Conservation (phyloP, 2,888 invertebrate species). For the Dasysyrphus tricinctus region DNA sequence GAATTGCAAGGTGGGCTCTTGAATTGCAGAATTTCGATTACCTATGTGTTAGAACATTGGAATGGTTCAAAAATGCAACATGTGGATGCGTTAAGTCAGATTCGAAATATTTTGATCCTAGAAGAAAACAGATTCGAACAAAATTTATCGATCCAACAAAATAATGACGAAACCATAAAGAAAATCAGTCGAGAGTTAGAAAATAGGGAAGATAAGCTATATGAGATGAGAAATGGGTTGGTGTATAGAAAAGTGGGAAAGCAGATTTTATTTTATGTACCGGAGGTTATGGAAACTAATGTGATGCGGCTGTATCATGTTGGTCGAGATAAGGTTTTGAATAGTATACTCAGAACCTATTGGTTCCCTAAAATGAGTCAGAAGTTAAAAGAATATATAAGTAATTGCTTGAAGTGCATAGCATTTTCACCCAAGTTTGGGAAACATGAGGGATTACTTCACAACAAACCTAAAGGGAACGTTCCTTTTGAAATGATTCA, state of each 20-base stretch:
- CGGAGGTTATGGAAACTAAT: no score
- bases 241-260: no score
- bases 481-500: no score
- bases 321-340: conserved; percentile 27
- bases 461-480: no score
- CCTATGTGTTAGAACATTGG: conserved; percentile 73
- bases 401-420: no score
- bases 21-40: conserved; percentile 72
- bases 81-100: conserved; percentile 51
- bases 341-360: conserved; percentile 30
- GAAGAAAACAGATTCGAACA: conserved; percentile 59
- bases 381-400: conserved; percentile 19
- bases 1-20: conserved; percentile 75
- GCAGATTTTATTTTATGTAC: no score
- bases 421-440: no score
- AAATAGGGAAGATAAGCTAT: no score
- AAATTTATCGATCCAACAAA: no score
- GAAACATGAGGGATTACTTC: no score
- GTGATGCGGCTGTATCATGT: conserved; percentile 42
- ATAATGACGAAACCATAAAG: conserved; percentile 7
- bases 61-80: conserved; percentile 57
- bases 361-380: conserved; percentile 50
- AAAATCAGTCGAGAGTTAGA: conserved; percentile 7
- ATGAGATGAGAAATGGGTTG: no score
- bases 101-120: conserved; percentile 29